These are phyloP conservation scores for Heteromurus nitidus DNA, from an alignment of 2,888 invertebrate species.

Conservation along the genomic window DNA sequence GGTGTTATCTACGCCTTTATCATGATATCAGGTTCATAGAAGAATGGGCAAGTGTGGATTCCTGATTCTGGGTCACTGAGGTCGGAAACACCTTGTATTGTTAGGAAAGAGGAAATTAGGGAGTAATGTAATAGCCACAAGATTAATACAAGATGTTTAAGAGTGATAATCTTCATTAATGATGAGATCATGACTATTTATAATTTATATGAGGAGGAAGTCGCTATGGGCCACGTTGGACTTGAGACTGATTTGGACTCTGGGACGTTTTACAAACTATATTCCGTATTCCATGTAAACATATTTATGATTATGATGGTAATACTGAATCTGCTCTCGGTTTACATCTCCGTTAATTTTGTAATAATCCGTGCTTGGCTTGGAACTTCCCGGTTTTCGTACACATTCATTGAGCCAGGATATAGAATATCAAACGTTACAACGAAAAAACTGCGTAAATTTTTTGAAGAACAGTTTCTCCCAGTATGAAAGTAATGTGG, in stretches of 20 bases:
- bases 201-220: constrained; percentile 23
- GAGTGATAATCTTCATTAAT: constrained; percentile 59
- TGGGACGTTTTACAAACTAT: neutral
- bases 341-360: no score
- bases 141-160: constrained; percentile 43
- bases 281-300: neutral
- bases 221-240: neutral
- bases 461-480: no score
- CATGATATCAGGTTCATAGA: constrained; percentile 42
- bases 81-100: constrained; percentile 63
- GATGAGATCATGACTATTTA: constrained; percentile 48
- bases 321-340: no score
- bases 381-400: no score
- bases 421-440: no score
- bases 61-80: constrained; percentile 55
- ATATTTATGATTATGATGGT: no score
- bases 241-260: constrained; percentile 30
- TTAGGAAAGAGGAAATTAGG: constrained; percentile 32
- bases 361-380: no score
- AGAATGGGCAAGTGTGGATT: constrained; percentile 48
- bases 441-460: no score
- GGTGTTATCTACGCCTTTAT: constrained; percentile 39
- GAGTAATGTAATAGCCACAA: constrained; percentile 34
- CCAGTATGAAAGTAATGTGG: no score
- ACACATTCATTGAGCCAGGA: no score